These are phyloP conservation scores for Tyria jacobaeae DNA, from an alignment of 2,888 invertebrate species.

Conservation along the genomic window DNA sequence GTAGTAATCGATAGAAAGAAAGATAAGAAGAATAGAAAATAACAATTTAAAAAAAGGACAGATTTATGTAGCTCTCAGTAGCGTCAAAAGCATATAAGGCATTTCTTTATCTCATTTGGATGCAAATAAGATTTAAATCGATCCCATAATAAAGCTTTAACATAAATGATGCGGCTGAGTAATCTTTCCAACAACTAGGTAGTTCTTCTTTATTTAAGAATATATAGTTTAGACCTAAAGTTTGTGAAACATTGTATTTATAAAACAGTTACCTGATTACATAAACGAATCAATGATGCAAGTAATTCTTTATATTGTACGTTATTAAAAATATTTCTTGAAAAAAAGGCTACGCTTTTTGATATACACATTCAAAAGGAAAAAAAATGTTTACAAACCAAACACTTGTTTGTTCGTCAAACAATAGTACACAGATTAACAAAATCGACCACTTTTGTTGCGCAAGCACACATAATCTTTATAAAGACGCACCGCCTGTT, in stretches of 20 bases:
- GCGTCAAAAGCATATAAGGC: too few species aligned
- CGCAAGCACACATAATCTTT: constrained; percentile 62
- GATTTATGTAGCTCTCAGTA: too few species aligned
- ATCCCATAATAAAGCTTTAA: too few species aligned
- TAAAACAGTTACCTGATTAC: not conserved
- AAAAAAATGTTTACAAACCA: constrained; percentile 63
- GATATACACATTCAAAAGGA: constrained; percentile 11
- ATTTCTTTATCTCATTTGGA: too few species aligned
- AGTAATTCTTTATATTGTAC: constrained; percentile 8
- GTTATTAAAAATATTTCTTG: constrained; percentile 5
- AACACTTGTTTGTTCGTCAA: constrained; percentile 61
- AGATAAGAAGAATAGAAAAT: too few species aligned
- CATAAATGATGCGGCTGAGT: too few species aligned
- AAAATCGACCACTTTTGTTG: constrained; percentile 61
- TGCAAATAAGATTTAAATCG: too few species aligned
- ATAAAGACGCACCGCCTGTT: constrained; percentile 51
- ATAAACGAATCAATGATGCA: constrained; percentile 2
- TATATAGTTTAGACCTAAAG: too few species aligned
- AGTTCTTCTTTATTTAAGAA: too few species aligned
- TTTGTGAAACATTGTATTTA: constrained; percentile 8
- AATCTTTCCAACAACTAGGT: too few species aligned
- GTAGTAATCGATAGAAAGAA: too few species aligned
- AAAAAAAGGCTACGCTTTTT: constrained; percentile 11
- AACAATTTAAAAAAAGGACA: too few species aligned
- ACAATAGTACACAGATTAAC: constrained; percentile 66